A percentile compares a stretch with the other conserved stretches of the same genome.
Evolutionary conservation across 2,113 vertebrate species (phyloP).

Genomic region (Triplophysa dalaica): DNA sequence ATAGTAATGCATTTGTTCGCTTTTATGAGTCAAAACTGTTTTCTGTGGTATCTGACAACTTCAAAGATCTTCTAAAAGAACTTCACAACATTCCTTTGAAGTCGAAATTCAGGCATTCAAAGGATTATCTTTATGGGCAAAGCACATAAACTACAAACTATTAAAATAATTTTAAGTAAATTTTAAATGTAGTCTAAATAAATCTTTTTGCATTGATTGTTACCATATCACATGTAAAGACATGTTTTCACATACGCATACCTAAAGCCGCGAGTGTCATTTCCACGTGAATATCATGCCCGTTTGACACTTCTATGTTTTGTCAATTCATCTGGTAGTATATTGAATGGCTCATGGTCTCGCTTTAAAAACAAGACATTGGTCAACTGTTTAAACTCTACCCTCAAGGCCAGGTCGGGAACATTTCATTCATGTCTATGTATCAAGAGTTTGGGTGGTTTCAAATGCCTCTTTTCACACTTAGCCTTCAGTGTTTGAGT

Average conservation of each 20-base stretch:
- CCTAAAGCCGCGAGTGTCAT: not conserved
- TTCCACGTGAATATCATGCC: not conserved
- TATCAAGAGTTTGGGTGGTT: conserved; percentile 11
- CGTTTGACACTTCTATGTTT: not conserved
- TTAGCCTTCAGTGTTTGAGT: conserved; percentile 21
- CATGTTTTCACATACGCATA: not conserved
- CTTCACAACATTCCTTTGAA: no score
- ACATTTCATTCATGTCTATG: conserved; percentile 21
- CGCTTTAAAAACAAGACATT: not conserved
- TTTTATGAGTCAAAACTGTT: no score
- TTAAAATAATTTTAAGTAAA: no score
- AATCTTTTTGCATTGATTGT: no score
- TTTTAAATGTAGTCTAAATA: no score
- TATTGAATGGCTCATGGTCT: not conserved
- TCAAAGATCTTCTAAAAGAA: no score
- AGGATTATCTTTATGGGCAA: no score
- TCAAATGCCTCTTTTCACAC: conserved; percentile 8
- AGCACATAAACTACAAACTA: no score
- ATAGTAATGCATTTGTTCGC: no score
- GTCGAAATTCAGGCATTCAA: no score
- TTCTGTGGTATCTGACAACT: no score
- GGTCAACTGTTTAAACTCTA: not conserved
- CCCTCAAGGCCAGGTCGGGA: not conserved
- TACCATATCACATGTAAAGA: not conserved
- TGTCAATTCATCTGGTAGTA: not conserved